Evolutionary conservation across 2,888 invertebrate species (phyloP).

Genomic region (Limnephilus auricula): DNA sequence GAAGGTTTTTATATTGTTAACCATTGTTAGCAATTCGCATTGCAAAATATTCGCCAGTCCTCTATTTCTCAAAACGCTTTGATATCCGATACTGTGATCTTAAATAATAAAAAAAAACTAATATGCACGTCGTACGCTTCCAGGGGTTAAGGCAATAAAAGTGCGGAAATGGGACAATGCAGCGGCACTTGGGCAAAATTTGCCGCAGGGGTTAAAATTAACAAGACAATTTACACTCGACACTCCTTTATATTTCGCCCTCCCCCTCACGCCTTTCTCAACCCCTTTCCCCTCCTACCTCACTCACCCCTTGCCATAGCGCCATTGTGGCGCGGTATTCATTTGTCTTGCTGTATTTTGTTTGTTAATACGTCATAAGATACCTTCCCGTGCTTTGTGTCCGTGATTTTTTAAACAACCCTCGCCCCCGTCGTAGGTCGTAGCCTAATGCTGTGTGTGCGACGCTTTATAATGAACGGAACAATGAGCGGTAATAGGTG

Average conservation of each 20-base stretch:
- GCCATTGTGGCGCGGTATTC: slow-evolving; percentile 52
- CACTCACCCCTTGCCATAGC: slow-evolving; percentile 27
- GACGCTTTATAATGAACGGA: slow-evolving; percentile 17
- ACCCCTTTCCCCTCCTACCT: background rate
- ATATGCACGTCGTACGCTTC: background rate
- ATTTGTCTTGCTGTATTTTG: slow-evolving; percentile 56
- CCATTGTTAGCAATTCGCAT: too few relatives aligned
- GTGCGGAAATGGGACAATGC: slow-evolving; percentile 74
- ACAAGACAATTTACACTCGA: slow-evolving; percentile 80
- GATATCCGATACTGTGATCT: background rate
- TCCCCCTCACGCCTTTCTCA: slow-evolving; percentile 70
- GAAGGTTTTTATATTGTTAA: too few relatives aligned
- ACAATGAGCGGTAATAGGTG: slow-evolving; percentile 11
- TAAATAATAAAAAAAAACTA: background rate
- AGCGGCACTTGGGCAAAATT: slow-evolving; percentile 78
- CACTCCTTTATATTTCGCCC: slow-evolving; percentile 76
- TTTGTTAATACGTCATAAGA: slow-evolving; percentile 58
- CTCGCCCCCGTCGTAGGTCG: background rate
- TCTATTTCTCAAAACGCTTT: background rate
- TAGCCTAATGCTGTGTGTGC: slow-evolving; percentile 14
- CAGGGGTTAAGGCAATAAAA: slow-evolving; percentile 64
- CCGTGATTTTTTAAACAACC: slow-evolving; percentile 42
- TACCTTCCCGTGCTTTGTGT: slow-evolving; percentile 52
- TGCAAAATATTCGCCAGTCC: background rate
- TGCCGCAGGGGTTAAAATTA: slow-evolving; percentile 78